Evolutionary conservation across 2,797 vertebrate genomes (phyloP), one percentile per base, ranked within the genome.

Genomic region (Coccyzus lansbergi): DNA sequence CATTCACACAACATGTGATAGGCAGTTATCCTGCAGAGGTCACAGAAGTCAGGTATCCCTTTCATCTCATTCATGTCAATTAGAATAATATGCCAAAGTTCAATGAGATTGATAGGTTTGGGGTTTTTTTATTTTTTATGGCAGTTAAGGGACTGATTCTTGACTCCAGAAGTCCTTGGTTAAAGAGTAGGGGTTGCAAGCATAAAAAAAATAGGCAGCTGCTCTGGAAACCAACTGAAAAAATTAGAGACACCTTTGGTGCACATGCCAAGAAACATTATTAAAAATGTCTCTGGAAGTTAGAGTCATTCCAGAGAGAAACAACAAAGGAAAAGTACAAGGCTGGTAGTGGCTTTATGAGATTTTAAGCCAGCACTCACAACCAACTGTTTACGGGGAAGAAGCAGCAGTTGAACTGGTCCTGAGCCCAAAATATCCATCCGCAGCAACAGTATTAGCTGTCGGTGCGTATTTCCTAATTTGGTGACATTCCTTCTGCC

Each of bases 61-160:
- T 95, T 94, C 64, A 49, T 85, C 90, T 83, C 65, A 31, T 59
- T 92, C 62, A 46, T 76, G 63, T 75, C 83, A 89, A 49, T 93
- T 91, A 92, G 68, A 77, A 93, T 88, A 94, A 79, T 83, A 92
- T 18, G 51, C 53, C 58, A 33, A 91, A 74, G 53, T 83, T 88
- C 81, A 92, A 40, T 2, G 12, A 51, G 46, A 62, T 31, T 29
- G 29, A 8, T 29, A 16, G 42, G 15, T 44, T 44, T 44, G 7
- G 38, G 38, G 28, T 38, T 58, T 67, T 56, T 36, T 46, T 11
- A 22, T 7, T 44, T 91, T 81, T 81, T 62, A 59, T 52, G n/a
- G 65, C 19, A 68, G 28, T 74, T 79, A 58, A 42, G 53, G 56
- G 75, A 34, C 75, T 19, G 38, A 48, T 95, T 60, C 58, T 86